These are phyloP conservation scores for Lonchura striata DNA, from an alignment of 2,113 vertebrate species.

Conservation along the genomic window DNA sequence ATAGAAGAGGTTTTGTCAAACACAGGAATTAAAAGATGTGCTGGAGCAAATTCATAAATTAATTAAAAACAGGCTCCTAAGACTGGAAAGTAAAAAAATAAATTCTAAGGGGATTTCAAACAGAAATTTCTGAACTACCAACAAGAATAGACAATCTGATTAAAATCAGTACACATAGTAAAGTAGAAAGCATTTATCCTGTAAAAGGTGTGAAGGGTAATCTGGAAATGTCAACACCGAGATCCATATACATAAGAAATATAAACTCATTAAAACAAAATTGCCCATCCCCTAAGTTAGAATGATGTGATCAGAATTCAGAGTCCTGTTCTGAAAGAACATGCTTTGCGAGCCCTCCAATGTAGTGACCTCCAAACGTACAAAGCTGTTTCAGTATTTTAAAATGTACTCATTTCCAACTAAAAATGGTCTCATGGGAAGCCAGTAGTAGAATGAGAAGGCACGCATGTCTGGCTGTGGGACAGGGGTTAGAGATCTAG, in stretches of 20 bases:
- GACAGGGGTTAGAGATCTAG: neutral
- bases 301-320: neutral
- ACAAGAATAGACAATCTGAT: neutral
- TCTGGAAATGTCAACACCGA: neutral
- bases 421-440: neutral
- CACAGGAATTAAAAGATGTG: neutral
- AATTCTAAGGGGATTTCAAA: slow-evolving; percentile 1
- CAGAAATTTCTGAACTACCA: neutral
- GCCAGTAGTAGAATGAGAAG: neutral
- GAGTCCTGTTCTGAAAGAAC: neutral
- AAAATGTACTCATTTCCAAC: neutral
- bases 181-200: neutral
- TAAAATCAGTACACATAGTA: neutral
- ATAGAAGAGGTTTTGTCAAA: neutral
- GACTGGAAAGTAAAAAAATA: neutral
- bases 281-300: neutral
- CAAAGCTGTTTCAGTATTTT: neutral
- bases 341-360: neutral
- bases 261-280: neutral
- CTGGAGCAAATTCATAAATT: neutral
- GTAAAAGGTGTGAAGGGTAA: neutral
- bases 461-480: rapidly evolving
- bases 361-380: neutral
- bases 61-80: neutral
- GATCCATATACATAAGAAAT: neutral